A percentile compares a stretch with the other conserved stretches of the same genome.
phyloP scores from a whole-genome alignment of 2,888 invertebrate species.

The Thymelicus sylvestris region DNA sequence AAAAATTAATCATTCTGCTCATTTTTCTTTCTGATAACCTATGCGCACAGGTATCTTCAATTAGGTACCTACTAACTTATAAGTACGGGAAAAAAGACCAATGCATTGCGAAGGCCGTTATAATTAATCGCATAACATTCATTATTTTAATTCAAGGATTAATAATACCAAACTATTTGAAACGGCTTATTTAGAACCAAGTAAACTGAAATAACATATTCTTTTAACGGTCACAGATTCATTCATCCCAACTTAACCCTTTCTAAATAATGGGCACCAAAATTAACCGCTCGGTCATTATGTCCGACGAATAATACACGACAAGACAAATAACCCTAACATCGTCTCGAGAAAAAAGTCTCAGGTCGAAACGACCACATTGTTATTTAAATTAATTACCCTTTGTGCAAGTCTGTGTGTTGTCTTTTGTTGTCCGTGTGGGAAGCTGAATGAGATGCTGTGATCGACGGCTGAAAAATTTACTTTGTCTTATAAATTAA shows the following conservation, averaged over 20 bases:
- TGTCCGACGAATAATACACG: constrained; percentile 29
- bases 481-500: no score
- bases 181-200: no score
- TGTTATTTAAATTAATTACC: constrained; percentile 68
- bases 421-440: constrained; percentile 52
- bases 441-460: constrained; percentile 19
- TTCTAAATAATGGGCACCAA: not conserved
- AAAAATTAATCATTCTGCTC: no score
- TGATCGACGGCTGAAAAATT: constrained; percentile 3
- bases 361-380: constrained; percentile 46
- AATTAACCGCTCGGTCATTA: constrained; percentile 28
- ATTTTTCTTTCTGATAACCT: no score
- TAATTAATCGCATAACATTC: no score
- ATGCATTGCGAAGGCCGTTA: no score
- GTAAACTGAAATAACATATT: not conserved
- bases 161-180: no score
- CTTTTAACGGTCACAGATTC: constrained; percentile 23
- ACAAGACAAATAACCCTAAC: constrained; percentile 42
- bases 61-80: no score
- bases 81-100: no score
- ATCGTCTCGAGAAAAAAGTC: constrained; percentile 46
- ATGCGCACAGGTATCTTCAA: no score
- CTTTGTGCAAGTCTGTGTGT: constrained; percentile 52
- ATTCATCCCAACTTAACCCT: constrained; percentile 18
- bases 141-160: no score